Base-by-base conservation (phyloP, 2,113 vertebrate species). In the Vidua macroura region DNA sequence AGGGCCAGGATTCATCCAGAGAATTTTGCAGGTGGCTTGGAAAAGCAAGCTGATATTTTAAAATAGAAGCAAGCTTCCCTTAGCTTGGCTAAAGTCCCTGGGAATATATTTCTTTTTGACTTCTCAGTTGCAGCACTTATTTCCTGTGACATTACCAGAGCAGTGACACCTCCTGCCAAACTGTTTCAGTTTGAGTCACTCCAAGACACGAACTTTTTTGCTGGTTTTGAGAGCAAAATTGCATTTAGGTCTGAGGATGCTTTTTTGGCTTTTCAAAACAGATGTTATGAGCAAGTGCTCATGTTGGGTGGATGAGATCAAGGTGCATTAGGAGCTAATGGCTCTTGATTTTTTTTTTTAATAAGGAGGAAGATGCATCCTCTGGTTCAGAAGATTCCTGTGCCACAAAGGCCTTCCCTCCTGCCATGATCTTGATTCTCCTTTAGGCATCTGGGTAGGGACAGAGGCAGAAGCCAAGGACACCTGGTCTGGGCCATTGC, bases 41-140 rank as follows among this genome's bases (percentile, higher is more conserved):
- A 37, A 87, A 94, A 91, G 35, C 39, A 48, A 79, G 92, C 41
- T 33, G 33, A 6, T 67, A 33, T 89, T 89, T 86, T 94, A 91
- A 90, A 91, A 85, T 83, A 91, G 82, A 85, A 94, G 44, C 31
- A 52, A 69, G 62, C 49, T 94, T 91, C 58, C 58, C 70, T 64
- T 79, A 62, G 68, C 70, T 92, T 95, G 92, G 90, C 81, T 87
- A 14, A 95, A 85, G 53, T 91, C 82, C 85, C 85, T 84, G 66
- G n/a, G 85, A 94, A 43, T 49, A 13, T 7, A 33, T 82, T 91
- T 86, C 55, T 70, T 77, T 84, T 68, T 68, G 70, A 75, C 44
- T 93, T 52, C 52, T 91, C 77, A 64, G 69, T 25, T 15, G n/a
- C 66, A 82, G 44, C 30, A 24, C 51, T 67, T 68, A 21, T 83